A percentile compares a stretch with the other conserved stretches of the same genome.
Evolutionary conservation across 2,113 vertebrate species (phyloP).

Genomic region (Esox niger): DNA sequence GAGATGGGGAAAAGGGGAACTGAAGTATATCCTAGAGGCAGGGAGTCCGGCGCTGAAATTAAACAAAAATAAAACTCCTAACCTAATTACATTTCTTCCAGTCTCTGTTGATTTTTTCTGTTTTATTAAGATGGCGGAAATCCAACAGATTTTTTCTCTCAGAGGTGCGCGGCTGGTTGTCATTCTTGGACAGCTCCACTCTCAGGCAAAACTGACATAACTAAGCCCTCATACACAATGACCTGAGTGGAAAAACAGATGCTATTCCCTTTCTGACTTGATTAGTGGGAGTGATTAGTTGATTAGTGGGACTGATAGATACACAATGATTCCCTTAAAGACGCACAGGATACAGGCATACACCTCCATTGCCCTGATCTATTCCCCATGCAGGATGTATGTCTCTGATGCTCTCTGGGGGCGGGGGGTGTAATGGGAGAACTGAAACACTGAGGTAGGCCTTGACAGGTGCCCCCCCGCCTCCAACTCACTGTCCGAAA

Average conservation of each 20-base stretch:
- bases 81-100: slow-evolving; percentile 63
- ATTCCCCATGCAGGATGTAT: slow-evolving; percentile 20
- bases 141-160: slow-evolving; percentile 65
- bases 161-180: slow-evolving; percentile 58
- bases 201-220: slow-evolving; percentile 39
- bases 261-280: slow-evolving; percentile 45
- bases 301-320: too few relatives aligned
- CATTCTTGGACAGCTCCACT: slow-evolving; percentile 52
- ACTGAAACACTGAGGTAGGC: slow-evolving; percentile 7
- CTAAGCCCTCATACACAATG: slow-evolving; percentile 40
- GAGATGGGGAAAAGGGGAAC: slow-evolving; percentile 7
- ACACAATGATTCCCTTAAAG: slow-evolving; percentile 45
- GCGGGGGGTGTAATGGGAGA: slow-evolving; percentile 28
- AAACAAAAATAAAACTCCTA: slow-evolving; percentile 60
- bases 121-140: slow-evolving; percentile 57
- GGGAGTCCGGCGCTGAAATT: slow-evolving; percentile 43
- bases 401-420: slow-evolving; percentile 18
- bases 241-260: slow-evolving; percentile 36
- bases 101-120: slow-evolving; percentile 63
- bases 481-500: slow-evolving; percentile 18
- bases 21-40: slow-evolving; percentile 25
- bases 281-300: slow-evolving; percentile 41
- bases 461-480: slow-evolving; percentile 11
- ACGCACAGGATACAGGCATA: slow-evolving; percentile 41
- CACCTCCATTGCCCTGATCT: slow-evolving; percentile 37